These are phyloP conservation scores for Muscicapa adusta DNA, from an alignment of 2,113 vertebrate genomes.

Conservation along the genomic window DNA sequence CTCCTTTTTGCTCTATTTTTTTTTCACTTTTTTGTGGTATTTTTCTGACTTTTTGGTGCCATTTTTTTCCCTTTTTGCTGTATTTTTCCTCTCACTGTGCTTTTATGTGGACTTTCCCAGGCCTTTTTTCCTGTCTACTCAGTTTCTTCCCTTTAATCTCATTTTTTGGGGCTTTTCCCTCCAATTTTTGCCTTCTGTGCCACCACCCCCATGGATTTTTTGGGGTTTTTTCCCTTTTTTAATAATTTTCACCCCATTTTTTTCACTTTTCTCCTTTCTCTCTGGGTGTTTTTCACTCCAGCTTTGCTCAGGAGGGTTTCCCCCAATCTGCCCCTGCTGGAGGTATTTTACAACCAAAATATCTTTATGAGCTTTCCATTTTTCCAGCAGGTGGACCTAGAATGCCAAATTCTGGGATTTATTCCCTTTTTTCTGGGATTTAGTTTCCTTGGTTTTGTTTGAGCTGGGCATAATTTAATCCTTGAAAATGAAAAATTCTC, in stretches of 20 bases:
- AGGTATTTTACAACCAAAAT: neutral
- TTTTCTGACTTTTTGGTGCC: neutral
- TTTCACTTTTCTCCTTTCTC: neutral
- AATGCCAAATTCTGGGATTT: neutral
- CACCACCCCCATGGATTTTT: neutral
- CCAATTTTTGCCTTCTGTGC: neutral
- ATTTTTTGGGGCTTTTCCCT: neutral
- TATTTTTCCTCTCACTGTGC: neutral
- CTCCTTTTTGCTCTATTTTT: neutral
- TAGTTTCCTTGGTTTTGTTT: neutral
- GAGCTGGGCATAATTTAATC: neutral
- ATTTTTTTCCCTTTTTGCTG: neutral
- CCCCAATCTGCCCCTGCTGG: neutral
- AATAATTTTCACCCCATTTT: conserved; percentile 23
- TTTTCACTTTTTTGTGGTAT: neutral
- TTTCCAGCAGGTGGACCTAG: conserved; percentile 46
- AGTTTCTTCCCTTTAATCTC: neutral
- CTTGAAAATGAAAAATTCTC: neutral
- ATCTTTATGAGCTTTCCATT: neutral
- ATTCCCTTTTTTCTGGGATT: neutral
- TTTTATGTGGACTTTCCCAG: rapidly evolving
- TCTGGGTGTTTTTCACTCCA: neutral
- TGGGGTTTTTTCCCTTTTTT: neutral
- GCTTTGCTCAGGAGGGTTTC: neutral
- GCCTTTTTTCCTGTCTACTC: neutral